phyloP scores from a whole-genome alignment of 2,888 invertebrate genomes.

The Acrocyrtus sp. region DNA sequence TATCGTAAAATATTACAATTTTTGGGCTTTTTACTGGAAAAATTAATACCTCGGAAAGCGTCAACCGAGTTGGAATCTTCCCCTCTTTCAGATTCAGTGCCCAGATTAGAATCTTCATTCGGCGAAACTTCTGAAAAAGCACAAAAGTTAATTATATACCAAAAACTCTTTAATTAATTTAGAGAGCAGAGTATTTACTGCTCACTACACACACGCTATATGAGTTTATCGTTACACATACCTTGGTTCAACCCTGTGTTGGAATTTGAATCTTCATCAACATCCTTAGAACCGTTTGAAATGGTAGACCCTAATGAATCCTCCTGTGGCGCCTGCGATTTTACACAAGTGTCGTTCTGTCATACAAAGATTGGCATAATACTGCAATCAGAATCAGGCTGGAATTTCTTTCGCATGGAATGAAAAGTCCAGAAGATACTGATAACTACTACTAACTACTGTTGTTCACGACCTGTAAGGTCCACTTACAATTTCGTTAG shows the following conservation, averaged over 20 bases:
- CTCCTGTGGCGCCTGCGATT: conserved; percentile 59
- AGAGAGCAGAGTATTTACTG: too few relatives aligned
- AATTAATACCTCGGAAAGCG: conserved; percentile 56
- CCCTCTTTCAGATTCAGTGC: conserved; percentile 53
- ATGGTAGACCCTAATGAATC: conserved; percentile 62
- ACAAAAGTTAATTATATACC: background rate
- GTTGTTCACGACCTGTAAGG: too few relatives aligned
- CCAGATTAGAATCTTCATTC: conserved; percentile 58
- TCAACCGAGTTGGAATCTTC: conserved; percentile 59
- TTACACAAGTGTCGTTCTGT: conserved; percentile 50
- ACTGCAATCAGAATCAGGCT: conserved; percentile 42
- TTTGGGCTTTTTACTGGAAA: too few relatives aligned
- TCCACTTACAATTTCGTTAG: conserved; percentile 64
- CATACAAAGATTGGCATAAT: conserved; percentile 47
- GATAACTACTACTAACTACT: conserved; percentile 23
- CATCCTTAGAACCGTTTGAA: conserved; percentile 62
- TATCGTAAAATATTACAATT: conserved; percentile 58
- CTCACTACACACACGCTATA: too few relatives aligned
- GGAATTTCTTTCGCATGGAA: conserved; percentile 31
- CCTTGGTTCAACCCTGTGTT: conserved; percentile 57
- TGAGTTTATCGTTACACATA: too few relatives aligned
- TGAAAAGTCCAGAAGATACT: conserved; percentile 35
- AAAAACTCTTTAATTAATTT: too few relatives aligned
- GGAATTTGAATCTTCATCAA: conserved; percentile 61
- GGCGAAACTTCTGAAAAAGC: conserved; percentile 37